phyloP scores from a whole-genome alignment of 2,797 vertebrate species.

The Coregonus suidteri region DNA sequence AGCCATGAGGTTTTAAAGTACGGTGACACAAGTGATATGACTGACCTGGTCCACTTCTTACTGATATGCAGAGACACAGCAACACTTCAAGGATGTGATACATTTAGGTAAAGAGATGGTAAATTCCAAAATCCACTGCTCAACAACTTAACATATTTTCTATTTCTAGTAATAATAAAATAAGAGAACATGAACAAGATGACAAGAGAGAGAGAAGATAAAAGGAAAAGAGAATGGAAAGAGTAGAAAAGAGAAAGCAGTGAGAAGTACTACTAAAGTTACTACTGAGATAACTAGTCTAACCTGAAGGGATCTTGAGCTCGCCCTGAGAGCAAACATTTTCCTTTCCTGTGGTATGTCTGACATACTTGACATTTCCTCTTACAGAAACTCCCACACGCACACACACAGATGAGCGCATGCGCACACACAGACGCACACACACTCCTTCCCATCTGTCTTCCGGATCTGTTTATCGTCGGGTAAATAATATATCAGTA shows the following conservation, averaged over 20 bases:
- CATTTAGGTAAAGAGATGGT: too few species aligned
- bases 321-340: conserved; percentile 8
- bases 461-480: neutral
- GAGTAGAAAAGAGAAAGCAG: too few species aligned
- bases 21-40: neutral
- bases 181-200: too few species aligned
- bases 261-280: too few species aligned
- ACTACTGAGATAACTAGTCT: conserved; percentile 14
- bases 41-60: neutral
- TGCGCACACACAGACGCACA: conserved; percentile 1
- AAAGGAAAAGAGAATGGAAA: too few species aligned
- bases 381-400: conserved; percentile 1
- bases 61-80: too few species aligned
- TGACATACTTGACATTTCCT: conserved; percentile 35
- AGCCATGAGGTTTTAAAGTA: neutral
- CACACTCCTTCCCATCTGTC: neutral
- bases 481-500: neutral
- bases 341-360: conserved; percentile 30
- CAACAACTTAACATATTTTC: too few species aligned
- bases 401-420: too few species aligned
- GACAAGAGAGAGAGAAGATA: too few species aligned
- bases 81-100: too few species aligned
- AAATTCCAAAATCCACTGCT: too few species aligned
- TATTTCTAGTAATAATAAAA: too few species aligned
- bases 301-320: conserved; percentile 31